Evolutionary conservation across 2,113 vertebrate genomes (phyloP), one percentile per base, ranked within the genome.

Genomic region (Dipodomys spectabilis): DNA sequence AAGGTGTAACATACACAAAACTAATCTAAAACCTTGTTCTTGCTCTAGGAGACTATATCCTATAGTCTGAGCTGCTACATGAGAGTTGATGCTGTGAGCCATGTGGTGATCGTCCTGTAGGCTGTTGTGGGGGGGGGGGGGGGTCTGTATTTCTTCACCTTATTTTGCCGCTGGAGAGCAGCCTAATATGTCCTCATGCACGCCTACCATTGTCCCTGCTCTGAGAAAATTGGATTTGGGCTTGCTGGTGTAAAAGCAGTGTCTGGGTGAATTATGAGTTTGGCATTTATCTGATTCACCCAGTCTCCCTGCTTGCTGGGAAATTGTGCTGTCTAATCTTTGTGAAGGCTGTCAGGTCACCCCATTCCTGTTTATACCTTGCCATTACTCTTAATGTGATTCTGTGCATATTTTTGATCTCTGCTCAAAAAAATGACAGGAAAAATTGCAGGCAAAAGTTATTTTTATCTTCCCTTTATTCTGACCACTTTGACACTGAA

Each of bases 191-290:
- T 68, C 83, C 45, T 28, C 53, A 10, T 30, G 44, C 13, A 32
- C 69, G 92, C 39, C 86, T 83, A 28, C 68, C 35, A 28, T 75
- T 39, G 44, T 82, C 49, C 62, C 77, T 79, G n/a, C 86, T 94
- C 91, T 73, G 80, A 86, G 83, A 94, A 96, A 92, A 96, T 96
- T 94, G 69, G 77, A 91, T 96, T 94, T 89, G 82, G 53, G 82
- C 93, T 60, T 22, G 11, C 78, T 78, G 64, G 88, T 83, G 27
- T 85, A 81, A 96, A 84, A 89, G 93, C 77, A 20, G 13, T 62
- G 78, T 89, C 88, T 94, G 60, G 60, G 79, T 94, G 80, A 95
- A 94, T 95, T 92, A 95, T 0, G 12, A 79, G 71, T 82, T 82
- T 93, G 88, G 75, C 88, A 68, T 96, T 93, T 96, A 93, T 95